Evolutionary conservation across 2,888 invertebrate genomes (phyloP), one percentile per base, ranked within the genome.

Genomic region (Rhagonycha fulva): DNA sequence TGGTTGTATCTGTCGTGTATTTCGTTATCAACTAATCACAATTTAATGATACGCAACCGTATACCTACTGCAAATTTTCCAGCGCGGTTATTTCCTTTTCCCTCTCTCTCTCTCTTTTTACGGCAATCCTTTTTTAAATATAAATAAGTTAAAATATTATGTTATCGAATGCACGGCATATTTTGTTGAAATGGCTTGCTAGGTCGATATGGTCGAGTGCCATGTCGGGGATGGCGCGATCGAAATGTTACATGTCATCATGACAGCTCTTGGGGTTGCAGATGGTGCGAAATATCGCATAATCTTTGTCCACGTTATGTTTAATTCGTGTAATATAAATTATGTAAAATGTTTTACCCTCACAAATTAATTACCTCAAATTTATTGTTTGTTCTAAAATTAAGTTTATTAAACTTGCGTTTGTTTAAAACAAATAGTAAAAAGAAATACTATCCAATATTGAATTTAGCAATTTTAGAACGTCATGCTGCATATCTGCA

Each of bases 1-100:
- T 72, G 75, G 74, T 76, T 78, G 78, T 74, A 71, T 75, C 75
- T 75, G 75, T 76, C 74, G 73, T 79, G 77, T 78, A 74, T 79
- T 76, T 74, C 75, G 75, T 76, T 79, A 81, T 80, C 76, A 74
- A 76, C 78, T 81, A 79, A 81, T 81, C 78, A 80, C 79, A 77
- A 80, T 79, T 81, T 81, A 76, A 81, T 78, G 79, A 76, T 80
- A 80, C 76, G 75, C 66, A 71, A 74, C 67, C 76, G 67, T 47
- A 74, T 32, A 14, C 19, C 19, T 19, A 19, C 30, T 68, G 26
- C 47, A 24, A 30, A 32, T 70, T 62, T 72, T 60, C 60, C 47
- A 71, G 24, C 24, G 61, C 14, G 23, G n/a, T 24, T 66, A n/a
- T 24, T 24, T 28, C 47, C 47, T 5, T 5, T 11, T 63, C 74